These are phyloP conservation scores for Heliothis virescens DNA, from an alignment of 1,140 invertebrate genomes.

Conservation along the genomic window DNA sequence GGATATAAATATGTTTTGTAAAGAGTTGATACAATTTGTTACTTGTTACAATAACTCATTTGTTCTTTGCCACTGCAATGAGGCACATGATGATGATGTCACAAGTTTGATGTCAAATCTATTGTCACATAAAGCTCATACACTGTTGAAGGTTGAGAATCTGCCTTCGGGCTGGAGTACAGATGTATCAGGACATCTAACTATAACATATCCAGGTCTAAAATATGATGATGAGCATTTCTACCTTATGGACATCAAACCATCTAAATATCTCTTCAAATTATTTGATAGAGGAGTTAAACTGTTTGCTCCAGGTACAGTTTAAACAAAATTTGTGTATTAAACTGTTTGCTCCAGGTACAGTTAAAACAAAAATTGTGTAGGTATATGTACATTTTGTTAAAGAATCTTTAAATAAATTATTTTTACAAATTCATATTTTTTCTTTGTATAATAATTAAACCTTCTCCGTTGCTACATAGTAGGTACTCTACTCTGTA, in stretches of 20 bases:
- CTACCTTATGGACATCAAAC: slow-evolving; percentile 74
- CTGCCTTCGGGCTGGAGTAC: slow-evolving; percentile 89
- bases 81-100: slow-evolving; percentile 86
- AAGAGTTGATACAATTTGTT: slow-evolving; percentile 80
- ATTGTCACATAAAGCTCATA: slow-evolving; percentile 88
- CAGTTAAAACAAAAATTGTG: slow-evolving; percentile 61
- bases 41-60: slow-evolving; percentile 68
- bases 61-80: slow-evolving; percentile 73
- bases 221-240: slow-evolving; percentile 78
- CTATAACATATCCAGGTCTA: slow-evolving; percentile 82
- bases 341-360: slow-evolving; percentile 89
- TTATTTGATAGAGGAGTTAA: slow-evolving; percentile 90
- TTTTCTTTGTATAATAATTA: too few relatives aligned
- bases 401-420: not conserved
- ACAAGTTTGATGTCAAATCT: slow-evolving; percentile 86
- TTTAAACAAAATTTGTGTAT: slow-evolving; percentile 58
- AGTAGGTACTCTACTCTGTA: too few relatives aligned
- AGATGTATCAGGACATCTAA: slow-evolving; percentile 89
- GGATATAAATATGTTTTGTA: slow-evolving; percentile 86
- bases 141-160: slow-evolving; percentile 88
- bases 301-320: slow-evolving; percentile 88
- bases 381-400: not conserved
- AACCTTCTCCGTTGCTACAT: too few relatives aligned
- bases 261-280: slow-evolving; percentile 88
- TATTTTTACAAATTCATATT: too few relatives aligned